A percentile compares a stretch with the other conserved stretches of the same genome.
Evolutionary conservation across 1,140 invertebrate genomes (phyloP).

Genomic region (Palaemon carinicauda): DNA sequence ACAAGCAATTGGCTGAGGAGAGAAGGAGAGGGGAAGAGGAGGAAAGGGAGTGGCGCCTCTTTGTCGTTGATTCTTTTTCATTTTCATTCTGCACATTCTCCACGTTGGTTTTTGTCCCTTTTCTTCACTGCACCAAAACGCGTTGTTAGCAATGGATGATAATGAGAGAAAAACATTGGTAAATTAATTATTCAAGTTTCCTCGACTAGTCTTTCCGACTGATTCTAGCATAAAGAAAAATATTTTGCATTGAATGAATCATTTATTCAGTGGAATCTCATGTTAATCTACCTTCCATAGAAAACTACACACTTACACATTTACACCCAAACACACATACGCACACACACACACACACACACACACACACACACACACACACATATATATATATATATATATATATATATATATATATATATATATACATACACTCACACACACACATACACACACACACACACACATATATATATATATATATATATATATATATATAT

Average conservation of each 20-base stretch:
- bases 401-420: background rate
- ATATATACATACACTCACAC: background rate
- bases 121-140: background rate
- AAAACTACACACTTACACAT: background rate
- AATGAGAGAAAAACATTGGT: too few species aligned
- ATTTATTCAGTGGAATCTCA: background rate
- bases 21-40: background rate
- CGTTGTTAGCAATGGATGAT: too few species aligned
- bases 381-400: background rate
- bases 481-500: background rate
- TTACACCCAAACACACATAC: background rate
- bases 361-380: background rate
- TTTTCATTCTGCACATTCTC: background rate
- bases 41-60: background rate
- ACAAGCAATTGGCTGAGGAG: too few species aligned
- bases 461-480: background rate
- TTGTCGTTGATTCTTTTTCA: background rate
- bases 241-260: too few species aligned
- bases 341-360: background rate
- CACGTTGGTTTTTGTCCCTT: background rate
- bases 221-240: too few species aligned
- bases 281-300: background rate
- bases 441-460: background rate
- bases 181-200: too few species aligned
- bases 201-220: too few species aligned